Evolutionary conservation across 2,797 vertebrate species (phyloP), one percentile per base, ranked within the genome.

Genomic region (Chaenodraco wilsoni): DNA sequence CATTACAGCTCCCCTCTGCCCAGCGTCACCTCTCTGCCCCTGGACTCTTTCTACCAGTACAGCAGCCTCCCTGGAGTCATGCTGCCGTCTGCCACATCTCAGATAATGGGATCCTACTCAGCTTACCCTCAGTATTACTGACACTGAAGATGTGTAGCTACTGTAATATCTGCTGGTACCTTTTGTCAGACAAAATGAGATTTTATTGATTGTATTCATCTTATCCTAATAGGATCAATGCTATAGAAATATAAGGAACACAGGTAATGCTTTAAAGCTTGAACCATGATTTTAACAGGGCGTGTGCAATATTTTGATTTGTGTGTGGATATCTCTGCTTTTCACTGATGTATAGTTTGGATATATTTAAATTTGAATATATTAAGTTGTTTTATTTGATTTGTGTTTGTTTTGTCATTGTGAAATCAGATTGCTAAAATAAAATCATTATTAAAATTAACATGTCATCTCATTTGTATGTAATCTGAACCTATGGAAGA

Each of bases 11-110:
- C 91, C 1, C 14, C 61, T 4, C 83, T 69, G 51, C 77, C 58
- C 67, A 31, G 49, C 0, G 27, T 78, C 19, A 6, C 84, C 43
- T 1, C 81, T 0, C 69, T 81, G 55, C 74, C 88, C 50, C 75
- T 93, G 81, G 93, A 94, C 69, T 69, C 94, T 0, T 78, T 92
- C 33, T 94, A 93, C 84, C 93, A 91, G 82, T 94, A 93, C 85
- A 61, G 77, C 75, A 68, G 85, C 70, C 82, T 92, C 10, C 88
- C 91, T 0, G 86, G 83, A 6, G 81, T 93, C 48, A n/a, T 93
- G 52, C 52, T 94, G 65, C 80, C 93, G 33, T 27, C 91, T 0
- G 56, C 65, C 27, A 15, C 87, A 0, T 3, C 84, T 19, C 78
- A 76, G 0, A 59, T 90, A 19, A 81, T 92, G 81, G 78, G 81